phyloP scores from a whole-genome alignment of 2,888 invertebrate genomes.

The Sinodicranocentrus sp. region DNA sequence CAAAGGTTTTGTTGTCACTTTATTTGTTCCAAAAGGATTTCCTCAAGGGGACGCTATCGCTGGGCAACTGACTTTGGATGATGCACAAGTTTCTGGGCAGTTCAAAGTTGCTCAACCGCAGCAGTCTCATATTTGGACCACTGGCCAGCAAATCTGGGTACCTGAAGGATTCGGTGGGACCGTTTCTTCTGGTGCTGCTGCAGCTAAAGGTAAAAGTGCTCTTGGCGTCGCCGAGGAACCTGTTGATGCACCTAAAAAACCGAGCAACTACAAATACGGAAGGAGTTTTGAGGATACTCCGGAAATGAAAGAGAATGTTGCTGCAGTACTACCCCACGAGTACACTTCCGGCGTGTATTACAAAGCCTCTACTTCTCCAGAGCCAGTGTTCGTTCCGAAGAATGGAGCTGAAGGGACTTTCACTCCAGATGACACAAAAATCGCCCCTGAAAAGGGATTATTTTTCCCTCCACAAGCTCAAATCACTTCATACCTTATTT shows the following conservation, averaged over 20 bases:
- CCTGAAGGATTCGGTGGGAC: slow-evolving; percentile 5
- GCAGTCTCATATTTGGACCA: slow-evolving; percentile 23
- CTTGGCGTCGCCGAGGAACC: background rate
- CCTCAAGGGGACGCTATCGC: slow-evolving; percentile 19
- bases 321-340: slow-evolving; percentile 7
- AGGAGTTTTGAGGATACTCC: background rate
- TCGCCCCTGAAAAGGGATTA: background rate
- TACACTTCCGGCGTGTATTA: slow-evolving; percentile 7
- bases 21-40: slow-evolving; percentile 4
- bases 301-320: background rate
- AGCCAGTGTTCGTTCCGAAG: slow-evolving; percentile 46
- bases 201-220: background rate
- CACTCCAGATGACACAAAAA: background rate
- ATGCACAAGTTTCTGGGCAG: background rate
- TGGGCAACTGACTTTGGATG: background rate
- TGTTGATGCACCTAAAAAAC: background rate
- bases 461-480: background rate
- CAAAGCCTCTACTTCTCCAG: background rate
- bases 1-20: background rate
- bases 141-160: slow-evolving; percentile 12
- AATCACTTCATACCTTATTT: background rate
- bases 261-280: slow-evolving; percentile 13
- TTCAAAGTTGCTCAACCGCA: background rate
- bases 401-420: too few species aligned
- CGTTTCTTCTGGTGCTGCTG: background rate